phyloP scores from a whole-genome alignment of 2,888 invertebrate genomes.

The Nymphalis urticae region DNA sequence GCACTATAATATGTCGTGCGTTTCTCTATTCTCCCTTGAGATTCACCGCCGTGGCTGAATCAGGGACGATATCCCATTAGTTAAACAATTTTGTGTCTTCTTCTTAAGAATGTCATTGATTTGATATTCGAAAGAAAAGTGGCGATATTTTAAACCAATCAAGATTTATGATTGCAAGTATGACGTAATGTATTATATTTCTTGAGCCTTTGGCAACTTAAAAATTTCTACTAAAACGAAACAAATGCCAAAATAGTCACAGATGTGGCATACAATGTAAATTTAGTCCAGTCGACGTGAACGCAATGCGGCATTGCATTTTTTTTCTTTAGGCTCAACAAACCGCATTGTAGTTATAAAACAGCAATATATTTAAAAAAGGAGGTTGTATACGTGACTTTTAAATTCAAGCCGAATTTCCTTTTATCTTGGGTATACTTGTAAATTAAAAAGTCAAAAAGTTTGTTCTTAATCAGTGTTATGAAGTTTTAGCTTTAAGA shows the following conservation, averaged over 20 bases:
- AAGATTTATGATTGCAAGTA: no score
- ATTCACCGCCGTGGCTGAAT: no score
- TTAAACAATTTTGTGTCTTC: no score
- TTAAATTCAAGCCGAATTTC: not conserved
- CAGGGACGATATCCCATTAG: no score
- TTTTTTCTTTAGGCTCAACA: constrained; percentile 17
- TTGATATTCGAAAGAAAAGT: no score
- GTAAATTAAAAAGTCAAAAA: not conserved
- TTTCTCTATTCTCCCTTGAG: no score
- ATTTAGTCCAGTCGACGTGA: constrained; percentile 18
- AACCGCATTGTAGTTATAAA: constrained; percentile 5
- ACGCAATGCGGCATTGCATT: constrained; percentile 30
- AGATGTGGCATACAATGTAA: constrained; percentile 28
- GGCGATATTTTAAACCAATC: no score
- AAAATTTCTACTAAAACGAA: constrained; percentile 4
- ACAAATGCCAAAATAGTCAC: constrained; percentile 24
- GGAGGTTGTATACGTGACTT: constrained; percentile 7
- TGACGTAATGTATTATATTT: not conserved
- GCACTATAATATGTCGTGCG: no score
- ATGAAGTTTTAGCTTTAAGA: no score
- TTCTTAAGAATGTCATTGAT: no score
- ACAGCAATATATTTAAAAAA: not conserved
- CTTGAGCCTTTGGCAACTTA: not conserved
- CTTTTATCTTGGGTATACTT: not conserved
- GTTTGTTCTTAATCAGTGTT: no score